Base-by-base conservation (phyloP, 2,797 vertebrate species). In the Crax fasciolata region DNA sequence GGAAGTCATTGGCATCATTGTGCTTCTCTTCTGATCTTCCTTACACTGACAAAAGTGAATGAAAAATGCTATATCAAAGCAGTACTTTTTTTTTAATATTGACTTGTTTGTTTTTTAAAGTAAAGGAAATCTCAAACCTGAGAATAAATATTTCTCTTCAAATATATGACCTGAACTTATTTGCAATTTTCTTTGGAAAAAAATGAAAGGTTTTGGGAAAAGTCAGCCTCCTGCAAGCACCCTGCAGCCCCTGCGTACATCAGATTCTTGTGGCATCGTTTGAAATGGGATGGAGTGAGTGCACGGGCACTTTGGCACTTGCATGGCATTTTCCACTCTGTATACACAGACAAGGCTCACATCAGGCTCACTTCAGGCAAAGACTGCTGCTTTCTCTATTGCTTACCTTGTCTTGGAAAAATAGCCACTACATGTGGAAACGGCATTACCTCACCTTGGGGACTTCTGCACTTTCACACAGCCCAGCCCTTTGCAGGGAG, bases 371-470 rank as follows among this genome's bases (percentile, higher is more conserved):
- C 39, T 35, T 1, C 13, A 28, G 38, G 71, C n/a, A 28, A 51
- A 28, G 52, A 15, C 10, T 39, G 9, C 44, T 88, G 3, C 30
- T 52, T 49, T 13, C 13, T 2, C 23, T 13, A 1, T 61, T 82
- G 25, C 49, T 59, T 51, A 35, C 27, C 12, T 41, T 21, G 25
- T 21, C 75, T 38, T 28, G 19, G 30, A n/a, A 68, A 80, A 30
- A 46, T 3, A 4, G 15, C 51, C 52, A 23, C 28, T 52, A 38
- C 10, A 20, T 17, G 1, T 32, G 54, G 35, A 16, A 58, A 13
- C 23, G 54, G 3, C 30, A 3, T 10, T 2, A 1, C 10, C 61
- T 28, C 41, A 1, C 38, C 15, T 9, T n/a, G 1, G 7, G 9
- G n/a, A 48, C 9, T 24, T 49, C 13, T n/a, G 12, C 18, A 13